Evolutionary conservation across 2,888 invertebrate genomes (phyloP).

Genomic region (Drosophila melanocephala): DNA sequence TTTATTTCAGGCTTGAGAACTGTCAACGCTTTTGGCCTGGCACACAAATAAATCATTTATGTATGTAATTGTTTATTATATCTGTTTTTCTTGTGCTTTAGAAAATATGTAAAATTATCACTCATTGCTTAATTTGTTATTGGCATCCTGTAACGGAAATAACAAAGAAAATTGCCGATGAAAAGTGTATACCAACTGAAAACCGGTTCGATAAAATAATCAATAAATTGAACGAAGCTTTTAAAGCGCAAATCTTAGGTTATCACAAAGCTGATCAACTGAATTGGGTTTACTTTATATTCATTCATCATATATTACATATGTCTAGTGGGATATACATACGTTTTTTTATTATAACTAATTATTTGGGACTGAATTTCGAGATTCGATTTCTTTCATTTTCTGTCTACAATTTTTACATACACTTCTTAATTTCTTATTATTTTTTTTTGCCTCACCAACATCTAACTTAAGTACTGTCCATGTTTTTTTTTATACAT

Average conservation of each 20-base stretch:
- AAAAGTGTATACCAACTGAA: constrained; percentile 68
- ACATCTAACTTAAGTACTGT: constrained; percentile 67
- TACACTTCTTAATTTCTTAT: constrained; percentile 60
- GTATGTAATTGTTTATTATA: constrained; percentile 5
- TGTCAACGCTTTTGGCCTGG: constrained; percentile 85
- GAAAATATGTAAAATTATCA: constrained; percentile 1
- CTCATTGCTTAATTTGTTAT: constrained; percentile 29
- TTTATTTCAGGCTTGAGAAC: constrained; percentile 92
- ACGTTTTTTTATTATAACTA: constrained; percentile 58
- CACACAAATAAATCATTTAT: constrained; percentile 48
- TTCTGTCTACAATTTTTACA: constrained; percentile 67
- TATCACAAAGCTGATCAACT: constrained; percentile 35
- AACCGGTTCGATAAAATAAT: constrained; percentile 55
- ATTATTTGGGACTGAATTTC: constrained; percentile 53
- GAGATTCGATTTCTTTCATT: constrained; percentile 48
- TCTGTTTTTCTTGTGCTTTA: constrained; percentile 17
- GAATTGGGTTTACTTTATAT: constrained; percentile 33
- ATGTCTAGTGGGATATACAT: constrained; percentile 57
- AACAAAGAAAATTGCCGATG: constrained; percentile 65
- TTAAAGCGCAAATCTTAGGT: constrained; percentile 52
- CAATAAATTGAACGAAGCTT: constrained; percentile 28
- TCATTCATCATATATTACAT: constrained; percentile 54
- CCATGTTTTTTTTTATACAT: constrained; percentile 60
- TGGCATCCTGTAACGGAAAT: constrained; percentile 80
- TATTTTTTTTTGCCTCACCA: constrained; percentile 57